Percentiles rank a stretch among this genome's conserved stretches.
phyloP scores from a whole-genome alignment of 2,113 vertebrate species.

The Crotalus horridus region DNA sequence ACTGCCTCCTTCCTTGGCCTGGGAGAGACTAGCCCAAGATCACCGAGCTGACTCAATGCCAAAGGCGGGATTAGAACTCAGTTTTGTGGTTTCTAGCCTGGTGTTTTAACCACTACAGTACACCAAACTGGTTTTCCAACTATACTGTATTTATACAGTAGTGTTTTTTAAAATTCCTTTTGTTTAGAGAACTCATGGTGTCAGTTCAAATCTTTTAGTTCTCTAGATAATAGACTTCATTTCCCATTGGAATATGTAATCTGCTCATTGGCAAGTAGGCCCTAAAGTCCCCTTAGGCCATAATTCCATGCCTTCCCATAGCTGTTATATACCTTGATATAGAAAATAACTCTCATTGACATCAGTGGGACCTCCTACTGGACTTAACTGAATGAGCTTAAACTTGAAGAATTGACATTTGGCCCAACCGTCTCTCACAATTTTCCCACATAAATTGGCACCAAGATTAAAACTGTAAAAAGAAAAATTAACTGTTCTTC shows the following conservation, averaged over 20 bases:
- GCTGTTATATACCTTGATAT: not conserved
- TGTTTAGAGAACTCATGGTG: not conserved
- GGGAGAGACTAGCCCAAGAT: not conserved
- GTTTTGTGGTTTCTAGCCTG: not conserved
- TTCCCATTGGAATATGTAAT: not conserved
- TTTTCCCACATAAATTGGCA: not conserved
- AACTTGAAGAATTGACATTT: not conserved
- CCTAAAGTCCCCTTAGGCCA: not conserved
- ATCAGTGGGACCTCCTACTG: not conserved
- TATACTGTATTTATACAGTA: not conserved
- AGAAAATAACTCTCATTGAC: not conserved
- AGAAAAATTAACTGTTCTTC: not conserved
- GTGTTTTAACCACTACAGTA: not conserved
- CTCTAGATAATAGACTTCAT: not conserved
- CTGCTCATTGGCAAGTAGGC: not conserved
- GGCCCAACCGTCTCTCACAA: not conserved
- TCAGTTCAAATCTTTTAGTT: not conserved
- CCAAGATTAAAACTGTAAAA: not conserved
- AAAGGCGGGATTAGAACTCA: not conserved
- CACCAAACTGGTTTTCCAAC: not conserved
- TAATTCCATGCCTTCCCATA: not conserved
- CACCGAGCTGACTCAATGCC: not conserved
- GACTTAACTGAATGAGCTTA: not conserved
- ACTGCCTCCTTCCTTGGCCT: not conserved
- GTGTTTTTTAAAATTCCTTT: not conserved